phyloP scores from a whole-genome alignment of 2,113 vertebrate species.

The Eptatretus burgeri region DNA sequence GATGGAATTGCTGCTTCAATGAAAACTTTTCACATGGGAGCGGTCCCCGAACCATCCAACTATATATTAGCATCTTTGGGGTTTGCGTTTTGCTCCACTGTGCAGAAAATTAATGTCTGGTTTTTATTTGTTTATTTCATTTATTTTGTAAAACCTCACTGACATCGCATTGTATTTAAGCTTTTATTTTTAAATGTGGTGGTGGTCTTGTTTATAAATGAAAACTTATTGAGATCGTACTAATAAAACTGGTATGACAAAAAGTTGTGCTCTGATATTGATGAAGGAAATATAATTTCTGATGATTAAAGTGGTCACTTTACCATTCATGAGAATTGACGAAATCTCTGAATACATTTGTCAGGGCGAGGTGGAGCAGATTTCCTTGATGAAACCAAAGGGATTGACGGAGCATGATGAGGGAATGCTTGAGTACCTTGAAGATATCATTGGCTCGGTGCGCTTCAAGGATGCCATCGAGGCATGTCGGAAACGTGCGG shows the following conservation, averaged over 20 bases:
- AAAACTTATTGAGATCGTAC: conserved; percentile 11
- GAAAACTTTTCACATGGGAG: too few relatives aligned
- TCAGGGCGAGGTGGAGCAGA: conserved; percentile 93
- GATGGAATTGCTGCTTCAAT: too few relatives aligned
- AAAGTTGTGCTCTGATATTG: not conserved
- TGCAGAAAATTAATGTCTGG: too few relatives aligned
- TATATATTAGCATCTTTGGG: too few relatives aligned
- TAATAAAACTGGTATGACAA: conserved; percentile 12
- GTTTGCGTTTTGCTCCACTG: too few relatives aligned
- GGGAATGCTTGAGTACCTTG: conserved; percentile 84
- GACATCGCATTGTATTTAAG: conserved; percentile 77
- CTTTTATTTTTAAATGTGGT: conserved; percentile 35
- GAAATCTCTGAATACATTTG: not conserved
- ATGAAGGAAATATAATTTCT: conserved; percentile 8
- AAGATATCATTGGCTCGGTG: conserved; percentile 71
- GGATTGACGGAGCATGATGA: conserved; percentile 76
- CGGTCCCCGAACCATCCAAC: too few relatives aligned
- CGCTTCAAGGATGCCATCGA: conserved; percentile 68
- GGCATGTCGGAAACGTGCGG: conserved; percentile 34
- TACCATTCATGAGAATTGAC: not conserved
- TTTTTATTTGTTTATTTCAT: too few relatives aligned
- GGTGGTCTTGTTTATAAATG: conserved; percentile 3
- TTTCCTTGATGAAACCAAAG: conserved; percentile 92
- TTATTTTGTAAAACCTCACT: too few relatives aligned
- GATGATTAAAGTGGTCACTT: not conserved